These are phyloP conservation scores for Lasioglossum baleicum DNA, from an alignment of 1,140 invertebrate genomes.

Conservation along the genomic window DNA sequence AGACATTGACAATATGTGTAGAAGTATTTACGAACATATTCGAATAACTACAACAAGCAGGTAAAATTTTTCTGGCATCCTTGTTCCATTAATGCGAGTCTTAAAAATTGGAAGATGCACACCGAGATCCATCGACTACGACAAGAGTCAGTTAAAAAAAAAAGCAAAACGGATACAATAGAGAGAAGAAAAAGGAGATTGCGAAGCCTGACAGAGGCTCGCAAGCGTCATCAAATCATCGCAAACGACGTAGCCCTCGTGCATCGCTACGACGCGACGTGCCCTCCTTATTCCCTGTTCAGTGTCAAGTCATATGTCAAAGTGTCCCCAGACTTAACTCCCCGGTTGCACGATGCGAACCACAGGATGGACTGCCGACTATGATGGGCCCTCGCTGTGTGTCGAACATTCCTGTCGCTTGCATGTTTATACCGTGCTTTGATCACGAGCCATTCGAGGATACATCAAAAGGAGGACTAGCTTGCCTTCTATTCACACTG, in stretches of 20 bases:
- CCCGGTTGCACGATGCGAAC: not conserved
- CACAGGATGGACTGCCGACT: not conserved
- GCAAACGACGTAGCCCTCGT: not conserved
- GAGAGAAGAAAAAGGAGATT: not conserved
- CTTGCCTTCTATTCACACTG: constrained; percentile 22
- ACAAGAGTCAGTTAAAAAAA: too few relatives aligned
- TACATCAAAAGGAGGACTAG: constrained; percentile 26
- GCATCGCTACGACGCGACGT: not conserved
- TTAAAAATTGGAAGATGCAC: too few relatives aligned
- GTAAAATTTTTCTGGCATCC: too few relatives aligned
- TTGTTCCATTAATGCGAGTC: too few relatives aligned
- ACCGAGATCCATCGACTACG: too few relatives aligned
- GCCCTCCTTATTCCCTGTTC: constrained; percentile 30
- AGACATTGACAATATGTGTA: too few relatives aligned
- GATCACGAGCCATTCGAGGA: constrained; percentile 21
- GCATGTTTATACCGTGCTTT: constrained; percentile 39
- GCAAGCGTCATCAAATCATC: constrained; percentile 22
- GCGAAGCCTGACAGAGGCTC: not conserved
- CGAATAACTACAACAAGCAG: too few relatives aligned
- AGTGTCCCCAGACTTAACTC: constrained; percentile 26
- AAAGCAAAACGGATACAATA: not conserved
- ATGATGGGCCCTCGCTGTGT: constrained; percentile 12
- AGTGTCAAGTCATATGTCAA: constrained; percentile 37
- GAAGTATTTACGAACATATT: too few relatives aligned
- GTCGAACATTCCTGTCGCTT: constrained; percentile 20